A percentile compares a stretch with the other conserved stretches of the same genome.
phyloP scores from a whole-genome alignment of 2,888 invertebrate genomes.

The Steinernema carpocapsae region DNA sequence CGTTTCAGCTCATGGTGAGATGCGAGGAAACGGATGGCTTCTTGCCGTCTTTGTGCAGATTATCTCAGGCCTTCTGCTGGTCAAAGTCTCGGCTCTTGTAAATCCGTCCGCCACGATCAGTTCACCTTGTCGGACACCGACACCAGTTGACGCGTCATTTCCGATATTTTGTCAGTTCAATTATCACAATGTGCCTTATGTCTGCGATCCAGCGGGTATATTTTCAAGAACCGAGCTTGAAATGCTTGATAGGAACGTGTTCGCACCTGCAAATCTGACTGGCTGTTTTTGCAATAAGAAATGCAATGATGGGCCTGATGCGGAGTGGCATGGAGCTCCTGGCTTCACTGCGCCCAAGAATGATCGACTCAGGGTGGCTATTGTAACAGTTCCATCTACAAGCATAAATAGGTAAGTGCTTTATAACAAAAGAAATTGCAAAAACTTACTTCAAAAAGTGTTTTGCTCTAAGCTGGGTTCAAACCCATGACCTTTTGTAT shows the following conservation, averaged over 20 bases:
- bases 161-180: slow-evolving; percentile 52
- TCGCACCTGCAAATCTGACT: slow-evolving; percentile 48
- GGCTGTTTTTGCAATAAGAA: slow-evolving; percentile 49
- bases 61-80: not conserved
- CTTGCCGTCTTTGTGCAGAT: slow-evolving; percentile 33
- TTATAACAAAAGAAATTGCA: slow-evolving; percentile 19
- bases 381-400: slow-evolving; percentile 44
- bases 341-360: slow-evolving; percentile 16
- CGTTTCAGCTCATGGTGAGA: slow-evolving; percentile 32
- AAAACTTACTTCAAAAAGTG: slow-evolving; percentile 23
- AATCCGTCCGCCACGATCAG: slow-evolving; percentile 27
- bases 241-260: slow-evolving; percentile 48
- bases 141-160: slow-evolving; percentile 38
- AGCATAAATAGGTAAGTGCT: slow-evolving; percentile 37
- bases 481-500: too few species aligned
- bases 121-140: slow-evolving; percentile 22
- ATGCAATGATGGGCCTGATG: too few species aligned
- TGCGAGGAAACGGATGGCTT: slow-evolving; percentile 33
- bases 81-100: slow-evolving; percentile 12
- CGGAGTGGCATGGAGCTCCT: slow-evolving; percentile 14
- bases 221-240: slow-evolving; percentile 53
- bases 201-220: slow-evolving; percentile 54
- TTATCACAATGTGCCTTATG: slow-evolving; percentile 55
- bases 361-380: slow-evolving; percentile 38
- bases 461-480: too few species aligned